Evolutionary conservation across 2,888 invertebrate genomes (phyloP).

Genomic region (Eutolmus rufibarbis): DNA sequence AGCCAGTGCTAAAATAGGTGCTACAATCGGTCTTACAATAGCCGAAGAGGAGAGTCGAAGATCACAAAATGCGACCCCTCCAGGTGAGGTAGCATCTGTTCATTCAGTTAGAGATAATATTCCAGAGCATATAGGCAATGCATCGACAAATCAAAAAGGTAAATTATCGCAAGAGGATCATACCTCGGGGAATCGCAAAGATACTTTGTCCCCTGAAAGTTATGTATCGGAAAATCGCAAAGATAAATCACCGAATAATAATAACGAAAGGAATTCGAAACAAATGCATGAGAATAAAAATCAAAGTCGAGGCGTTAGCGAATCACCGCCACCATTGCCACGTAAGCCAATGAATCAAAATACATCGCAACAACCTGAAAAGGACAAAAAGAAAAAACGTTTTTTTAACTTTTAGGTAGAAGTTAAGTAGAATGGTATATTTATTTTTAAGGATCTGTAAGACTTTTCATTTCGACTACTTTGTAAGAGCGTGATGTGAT

Average conservation of each 20-base stretch:
- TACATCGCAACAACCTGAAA: slow-evolving; percentile 47
- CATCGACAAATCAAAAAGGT: background rate
- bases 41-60: slow-evolving; percentile 49
- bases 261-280: background rate
- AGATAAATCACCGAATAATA: background rate
- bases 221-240: background rate
- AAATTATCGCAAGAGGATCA: background rate
- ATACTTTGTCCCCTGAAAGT: background rate
- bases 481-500: slow-evolving; percentile 5
- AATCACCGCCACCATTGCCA: slow-evolving; percentile 54
- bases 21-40: slow-evolving; percentile 75
- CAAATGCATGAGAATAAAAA: background rate
- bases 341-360: slow-evolving; percentile 49
- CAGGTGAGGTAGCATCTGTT: slow-evolving; percentile 59
- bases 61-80: slow-evolving; percentile 51
- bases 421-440: background rate
- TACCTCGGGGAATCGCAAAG: background rate
- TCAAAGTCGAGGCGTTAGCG: background rate
- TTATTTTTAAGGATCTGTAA: background rate
- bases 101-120: slow-evolving; percentile 49
- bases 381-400: slow-evolving; percentile 56
- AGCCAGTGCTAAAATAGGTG: slow-evolving; percentile 84
- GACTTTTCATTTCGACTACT: slow-evolving; percentile 7
- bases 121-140: background rate
- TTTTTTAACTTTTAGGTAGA: slow-evolving; percentile 49